These are phyloP conservation scores for Diarsia rubi DNA, from an alignment of 2,888 invertebrate species.

Conservation along the genomic window DNA sequence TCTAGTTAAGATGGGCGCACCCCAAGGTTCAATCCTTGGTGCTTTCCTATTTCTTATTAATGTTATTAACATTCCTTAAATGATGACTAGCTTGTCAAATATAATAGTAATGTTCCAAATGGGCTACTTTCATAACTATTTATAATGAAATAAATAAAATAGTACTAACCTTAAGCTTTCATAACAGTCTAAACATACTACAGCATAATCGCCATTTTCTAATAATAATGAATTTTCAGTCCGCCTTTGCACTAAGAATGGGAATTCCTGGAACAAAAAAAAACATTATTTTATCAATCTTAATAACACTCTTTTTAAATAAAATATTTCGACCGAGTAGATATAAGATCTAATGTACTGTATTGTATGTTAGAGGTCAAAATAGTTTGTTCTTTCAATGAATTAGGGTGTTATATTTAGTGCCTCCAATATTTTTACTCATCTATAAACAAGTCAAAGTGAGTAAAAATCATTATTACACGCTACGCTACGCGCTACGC, in stretches of 20 bases:
- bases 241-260: slow-evolving; percentile 96
- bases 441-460: too few relatives aligned
- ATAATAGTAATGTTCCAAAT: neutral
- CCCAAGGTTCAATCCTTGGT: neutral
- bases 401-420: too few relatives aligned
- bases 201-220: slow-evolving; percentile 97
- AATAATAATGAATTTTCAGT: slow-evolving; percentile 95
- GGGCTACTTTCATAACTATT: neutral
- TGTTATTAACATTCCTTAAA: neutral
- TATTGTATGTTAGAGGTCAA: too few relatives aligned
- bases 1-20: neutral
- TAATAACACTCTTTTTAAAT: too few relatives aligned
- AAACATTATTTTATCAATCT: neutral
- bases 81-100: too few relatives aligned
- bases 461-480: too few relatives aligned
- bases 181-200: slow-evolving; percentile 98
- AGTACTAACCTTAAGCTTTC: slow-evolving; percentile 94
- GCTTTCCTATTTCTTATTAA: neutral
- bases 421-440: too few relatives aligned
- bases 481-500: too few relatives aligned
- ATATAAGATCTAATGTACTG: too few relatives aligned
- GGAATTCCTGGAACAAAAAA: slow-evolving; percentile 94
- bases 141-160: neutral
- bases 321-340: too few relatives aligned
- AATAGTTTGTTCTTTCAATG: too few relatives aligned